Evolutionary conservation across 2,888 invertebrate species (phyloP).

Genomic region (Hedychridium roseum): DNA sequence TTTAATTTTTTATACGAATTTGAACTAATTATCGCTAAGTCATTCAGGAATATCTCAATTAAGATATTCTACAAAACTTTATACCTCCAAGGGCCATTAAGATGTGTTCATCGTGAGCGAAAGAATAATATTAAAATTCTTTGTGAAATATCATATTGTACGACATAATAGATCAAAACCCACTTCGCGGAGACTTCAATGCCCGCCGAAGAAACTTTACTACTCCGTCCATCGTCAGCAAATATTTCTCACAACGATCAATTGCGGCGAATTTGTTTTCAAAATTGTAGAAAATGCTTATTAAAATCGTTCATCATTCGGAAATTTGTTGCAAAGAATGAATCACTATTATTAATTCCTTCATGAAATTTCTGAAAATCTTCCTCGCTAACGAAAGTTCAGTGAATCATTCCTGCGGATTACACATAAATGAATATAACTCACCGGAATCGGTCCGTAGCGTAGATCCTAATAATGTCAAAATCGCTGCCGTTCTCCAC

Average conservation of each 20-base stretch:
- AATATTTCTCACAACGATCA: not conserved
- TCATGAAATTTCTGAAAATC: too few species aligned
- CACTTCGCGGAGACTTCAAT: constrained; percentile 7
- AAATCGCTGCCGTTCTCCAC: constrained; percentile 24
- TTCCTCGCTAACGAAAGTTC: too few species aligned
- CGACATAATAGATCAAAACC: too few species aligned
- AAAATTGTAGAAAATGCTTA: not conserved
- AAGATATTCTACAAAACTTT: constrained; percentile 1
- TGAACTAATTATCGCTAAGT: constrained; percentile 3
- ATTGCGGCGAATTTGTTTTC: too few species aligned
- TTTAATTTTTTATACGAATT: constrained; percentile 1
- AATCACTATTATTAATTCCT: too few species aligned
- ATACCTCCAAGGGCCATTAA: not conserved
- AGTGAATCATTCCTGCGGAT: not conserved
- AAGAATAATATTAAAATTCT: too few species aligned
- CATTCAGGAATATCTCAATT: not conserved
- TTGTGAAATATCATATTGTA: too few species aligned
- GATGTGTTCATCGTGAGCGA: not conserved
- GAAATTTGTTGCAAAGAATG: too few species aligned
- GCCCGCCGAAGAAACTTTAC: not conserved
- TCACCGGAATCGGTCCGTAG: constrained; percentile 28
- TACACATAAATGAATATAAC: constrained; percentile 1
- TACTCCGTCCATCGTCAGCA: not conserved
- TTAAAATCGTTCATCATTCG: not conserved
- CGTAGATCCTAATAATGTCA: constrained; percentile 25